Evolutionary conservation across 2,888 invertebrate genomes (phyloP).

Genomic region (Melolontha melolontha): DNA sequence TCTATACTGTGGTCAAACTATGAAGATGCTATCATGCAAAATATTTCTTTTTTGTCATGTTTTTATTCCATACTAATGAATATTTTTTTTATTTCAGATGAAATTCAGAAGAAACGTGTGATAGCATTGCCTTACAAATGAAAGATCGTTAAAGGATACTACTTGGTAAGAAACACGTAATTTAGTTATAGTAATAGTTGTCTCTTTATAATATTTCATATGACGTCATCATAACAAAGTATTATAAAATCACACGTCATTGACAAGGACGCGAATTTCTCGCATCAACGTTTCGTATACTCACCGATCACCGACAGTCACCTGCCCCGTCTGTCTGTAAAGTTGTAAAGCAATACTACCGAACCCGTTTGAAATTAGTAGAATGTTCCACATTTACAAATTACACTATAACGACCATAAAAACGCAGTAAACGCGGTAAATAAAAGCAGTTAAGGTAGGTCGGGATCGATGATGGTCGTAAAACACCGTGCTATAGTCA

Average conservation of each 20-base stretch:
- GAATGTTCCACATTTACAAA: slow-evolving; percentile 64
- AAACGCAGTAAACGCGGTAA: slow-evolving; percentile 65
- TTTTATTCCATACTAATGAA: too few species aligned
- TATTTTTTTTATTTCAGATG: too few species aligned
- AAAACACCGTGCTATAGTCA: slow-evolving; percentile 64
- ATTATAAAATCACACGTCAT: slow-evolving; percentile 56
- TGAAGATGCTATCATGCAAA: too few species aligned
- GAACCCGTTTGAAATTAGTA: slow-evolving; percentile 62
- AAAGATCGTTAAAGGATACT: too few species aligned
- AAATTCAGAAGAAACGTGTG: too few species aligned
- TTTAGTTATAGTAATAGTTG: slow-evolving; percentile 18
- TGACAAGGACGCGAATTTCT: slow-evolving; percentile 48
- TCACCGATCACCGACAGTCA: slow-evolving; percentile 12
- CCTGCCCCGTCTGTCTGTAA: slow-evolving; percentile 53
- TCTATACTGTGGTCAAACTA: too few species aligned
- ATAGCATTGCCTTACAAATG: too few species aligned
- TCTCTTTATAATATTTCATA: slow-evolving; percentile 17
- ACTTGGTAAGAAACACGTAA: too few species aligned
- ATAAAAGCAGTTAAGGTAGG: slow-evolving; percentile 64
- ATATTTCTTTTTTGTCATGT: too few species aligned
- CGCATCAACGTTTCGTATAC: neutral
- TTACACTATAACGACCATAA: slow-evolving; percentile 64
- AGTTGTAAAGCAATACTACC: slow-evolving; percentile 60
- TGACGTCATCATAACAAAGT: slow-evolving; percentile 51
- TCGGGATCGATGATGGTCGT: slow-evolving; percentile 61